These are phyloP conservation scores for Cnemophilus loriae DNA, from an alignment of 2,113 vertebrate genomes.

Conservation along the genomic window DNA sequence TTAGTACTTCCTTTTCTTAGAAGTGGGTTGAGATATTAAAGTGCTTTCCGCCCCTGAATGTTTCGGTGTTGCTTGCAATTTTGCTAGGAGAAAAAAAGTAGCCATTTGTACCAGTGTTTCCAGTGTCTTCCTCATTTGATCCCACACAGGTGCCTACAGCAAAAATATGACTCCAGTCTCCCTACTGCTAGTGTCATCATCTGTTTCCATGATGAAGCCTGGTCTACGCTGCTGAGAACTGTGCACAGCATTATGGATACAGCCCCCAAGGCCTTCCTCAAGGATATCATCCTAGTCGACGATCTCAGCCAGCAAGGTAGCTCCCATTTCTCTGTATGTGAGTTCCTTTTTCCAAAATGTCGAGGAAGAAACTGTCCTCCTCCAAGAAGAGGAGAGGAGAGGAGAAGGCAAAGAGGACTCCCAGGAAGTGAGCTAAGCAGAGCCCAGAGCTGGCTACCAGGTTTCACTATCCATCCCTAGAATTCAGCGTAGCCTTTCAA, in stretches of 20 bases:
- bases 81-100: not conserved
- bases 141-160: slow-evolving; percentile 77
- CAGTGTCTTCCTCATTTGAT: not conserved
- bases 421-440: not conserved
- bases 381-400: not conserved
- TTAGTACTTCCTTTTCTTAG: not conserved
- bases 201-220: slow-evolving; percentile 84
- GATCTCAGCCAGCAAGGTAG: slow-evolving; percentile 85
- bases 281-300: slow-evolving; percentile 85
- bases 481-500: not conserved
- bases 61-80: not conserved
- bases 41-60: not conserved
- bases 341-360: not conserved
- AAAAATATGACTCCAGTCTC: slow-evolving; percentile 69
- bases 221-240: slow-evolving; percentile 84
- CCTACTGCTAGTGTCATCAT: slow-evolving; percentile 83
- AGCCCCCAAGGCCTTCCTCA: slow-evolving; percentile 71
- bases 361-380: not conserved
- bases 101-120: not conserved
- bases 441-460: not conserved
- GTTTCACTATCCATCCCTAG: not conserved
- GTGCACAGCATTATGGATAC: slow-evolving; percentile 85
- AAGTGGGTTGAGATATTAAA: not conserved
- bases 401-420: not conserved
- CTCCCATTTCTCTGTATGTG: not conserved